These are phyloP conservation scores for Phyto melanocephala DNA, from an alignment of 2,888 invertebrate species.

Conservation along the genomic window DNA sequence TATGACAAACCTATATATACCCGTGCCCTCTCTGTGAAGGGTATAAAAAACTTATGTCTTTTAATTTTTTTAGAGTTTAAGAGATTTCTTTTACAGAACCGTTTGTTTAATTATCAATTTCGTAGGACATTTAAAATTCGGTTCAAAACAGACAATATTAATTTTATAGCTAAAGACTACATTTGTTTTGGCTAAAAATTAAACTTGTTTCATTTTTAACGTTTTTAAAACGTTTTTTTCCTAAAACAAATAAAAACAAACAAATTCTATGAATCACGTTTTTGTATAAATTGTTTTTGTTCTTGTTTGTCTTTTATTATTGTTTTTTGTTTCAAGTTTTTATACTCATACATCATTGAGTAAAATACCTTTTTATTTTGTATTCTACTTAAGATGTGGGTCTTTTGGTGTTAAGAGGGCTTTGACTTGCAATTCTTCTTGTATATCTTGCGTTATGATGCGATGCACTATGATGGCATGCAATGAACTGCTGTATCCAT, in stretches of 20 bases:
- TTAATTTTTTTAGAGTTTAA: too few relatives aligned
- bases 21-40: too few relatives aligned
- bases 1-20: too few relatives aligned
- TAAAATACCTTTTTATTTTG: conserved; percentile 56
- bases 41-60: too few relatives aligned
- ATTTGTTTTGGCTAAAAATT: too few relatives aligned
- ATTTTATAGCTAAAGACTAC: too few relatives aligned
- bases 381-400: conserved; percentile 62
- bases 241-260: conserved; percentile 27
- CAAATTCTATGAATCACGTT: conserved; percentile 59
- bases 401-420: conserved; percentile 62
- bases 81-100: too few relatives aligned
- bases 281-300: conserved; percentile 23
- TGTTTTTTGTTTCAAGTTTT: neutral
- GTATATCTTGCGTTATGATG: conserved; percentile 14
- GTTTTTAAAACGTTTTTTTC: conserved; percentile 9
- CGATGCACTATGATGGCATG: conserved; percentile 39
- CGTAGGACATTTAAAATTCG: too few relatives aligned
- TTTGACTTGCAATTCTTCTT: conserved; percentile 58
- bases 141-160: too few relatives aligned
- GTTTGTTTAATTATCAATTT: too few relatives aligned
- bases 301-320: conserved; percentile 12
- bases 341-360: conserved; percentile 40
- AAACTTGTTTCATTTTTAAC: conserved; percentile 46
- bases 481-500: conserved; percentile 25